Evolutionary conservation across 1,140 invertebrate genomes (phyloP).

Genomic region (Pseudobourletiella spinata): DNA sequence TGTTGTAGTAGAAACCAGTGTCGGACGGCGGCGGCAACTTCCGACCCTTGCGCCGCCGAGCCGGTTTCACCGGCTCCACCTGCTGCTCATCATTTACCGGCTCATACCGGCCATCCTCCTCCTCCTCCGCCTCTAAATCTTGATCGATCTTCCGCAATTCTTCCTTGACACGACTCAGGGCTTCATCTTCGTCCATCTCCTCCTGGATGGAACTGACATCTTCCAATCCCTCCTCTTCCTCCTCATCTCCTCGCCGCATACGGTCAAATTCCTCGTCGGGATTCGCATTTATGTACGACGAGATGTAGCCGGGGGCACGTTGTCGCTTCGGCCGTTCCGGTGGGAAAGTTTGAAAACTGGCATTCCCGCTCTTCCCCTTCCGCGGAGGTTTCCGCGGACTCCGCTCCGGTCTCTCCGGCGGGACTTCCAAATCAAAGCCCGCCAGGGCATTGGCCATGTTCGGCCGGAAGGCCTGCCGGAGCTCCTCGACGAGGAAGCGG

Average conservation of each 20-base stretch:
- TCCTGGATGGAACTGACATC: constrained; percentile 19
- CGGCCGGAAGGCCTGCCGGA: constrained; percentile 62
- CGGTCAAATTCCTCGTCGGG: constrained; percentile 8
- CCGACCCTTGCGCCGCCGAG: constrained; percentile 13
- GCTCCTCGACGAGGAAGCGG: constrained; percentile 63
- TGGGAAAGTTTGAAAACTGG: constrained; percentile 39
- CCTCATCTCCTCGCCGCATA: constrained; percentile 29
- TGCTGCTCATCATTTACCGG: constrained; percentile 33
- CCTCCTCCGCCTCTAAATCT: constrained; percentile 40
- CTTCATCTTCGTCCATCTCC: constrained; percentile 27
- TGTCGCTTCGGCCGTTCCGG: constrained; percentile 41
- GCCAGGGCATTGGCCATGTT: constrained; percentile 52
- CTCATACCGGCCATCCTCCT: constrained; percentile 29
- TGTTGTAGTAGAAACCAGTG: constrained; percentile 32
- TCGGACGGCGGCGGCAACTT: background rate
- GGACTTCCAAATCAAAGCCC: constrained; percentile 29
- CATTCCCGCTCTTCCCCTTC: constrained; percentile 17
- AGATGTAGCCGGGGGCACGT: constrained; percentile 30
- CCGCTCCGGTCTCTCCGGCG: constrained; percentile 32
- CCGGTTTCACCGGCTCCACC: constrained; percentile 30
- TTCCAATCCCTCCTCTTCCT: constrained; percentile 31
- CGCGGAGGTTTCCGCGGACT: constrained; percentile 28
- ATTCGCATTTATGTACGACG: constrained; percentile 16
- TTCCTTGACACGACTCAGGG: constrained; percentile 18
- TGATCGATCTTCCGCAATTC: constrained; percentile 39